These are phyloP conservation scores for Piprites chloris DNA, from an alignment of 2,113 vertebrate genomes.

Conservation along the genomic window DNA sequence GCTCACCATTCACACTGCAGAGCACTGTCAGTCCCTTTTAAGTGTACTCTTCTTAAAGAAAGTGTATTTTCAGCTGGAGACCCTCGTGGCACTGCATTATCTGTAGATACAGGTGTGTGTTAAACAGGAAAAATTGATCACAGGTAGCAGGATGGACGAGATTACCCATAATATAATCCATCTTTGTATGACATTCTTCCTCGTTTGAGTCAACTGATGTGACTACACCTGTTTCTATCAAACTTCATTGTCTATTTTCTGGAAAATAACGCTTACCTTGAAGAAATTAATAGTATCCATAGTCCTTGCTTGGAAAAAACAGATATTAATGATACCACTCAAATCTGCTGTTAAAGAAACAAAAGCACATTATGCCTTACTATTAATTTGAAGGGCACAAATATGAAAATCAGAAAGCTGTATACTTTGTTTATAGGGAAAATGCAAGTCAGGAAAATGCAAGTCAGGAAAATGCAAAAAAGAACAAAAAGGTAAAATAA, in stretches of 20 bases:
- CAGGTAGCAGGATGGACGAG: not conserved
- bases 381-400: not conserved
- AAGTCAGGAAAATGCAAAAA: not conserved
- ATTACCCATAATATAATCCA: not conserved
- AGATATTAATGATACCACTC: not conserved
- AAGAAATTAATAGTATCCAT: not conserved
- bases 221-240: not conserved
- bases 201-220: not conserved
- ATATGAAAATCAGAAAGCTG: not conserved
- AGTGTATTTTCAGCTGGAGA: not conserved
- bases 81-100: not conserved
- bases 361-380: not conserved
- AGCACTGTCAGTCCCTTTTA: not conserved
- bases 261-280: not conserved
- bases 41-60: not conserved
- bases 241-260: not conserved
- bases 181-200: not conserved
- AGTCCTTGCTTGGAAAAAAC: not conserved
- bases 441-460: not conserved
- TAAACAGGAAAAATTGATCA: not conserved
- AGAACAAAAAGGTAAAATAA: not conserved
- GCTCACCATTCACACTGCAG: not conserved
- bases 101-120: not conserved
- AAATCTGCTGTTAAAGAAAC: not conserved
- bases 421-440: not conserved